A percentile compares a stretch with the other conserved stretches of the same genome.
Evolutionary conservation across 2,888 invertebrate genomes (phyloP).

Genomic region (Pachycephus smyrnensis): DNA sequence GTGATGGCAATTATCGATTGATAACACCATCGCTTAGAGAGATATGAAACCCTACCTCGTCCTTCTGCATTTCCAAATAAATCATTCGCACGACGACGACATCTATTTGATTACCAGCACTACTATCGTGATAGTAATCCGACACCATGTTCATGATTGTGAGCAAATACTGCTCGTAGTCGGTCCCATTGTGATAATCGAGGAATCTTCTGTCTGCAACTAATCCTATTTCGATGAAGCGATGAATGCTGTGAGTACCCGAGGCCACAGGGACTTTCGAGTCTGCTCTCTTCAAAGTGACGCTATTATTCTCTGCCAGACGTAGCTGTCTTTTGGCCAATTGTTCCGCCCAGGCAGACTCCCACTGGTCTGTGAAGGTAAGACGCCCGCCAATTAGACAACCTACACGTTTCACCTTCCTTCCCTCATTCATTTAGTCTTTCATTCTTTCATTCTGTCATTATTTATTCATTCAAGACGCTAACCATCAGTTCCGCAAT

Average conservation of each 20-base stretch:
- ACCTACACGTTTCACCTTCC: neutral
- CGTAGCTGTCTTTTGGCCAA: slow-evolving; percentile 60
- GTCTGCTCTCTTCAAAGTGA: slow-evolving; percentile 16
- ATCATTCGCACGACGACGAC: slow-evolving; percentile 87
- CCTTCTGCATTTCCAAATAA: slow-evolving; percentile 75
- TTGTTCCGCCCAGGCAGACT: slow-evolving; percentile 61
- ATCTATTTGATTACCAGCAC: slow-evolving; percentile 89
- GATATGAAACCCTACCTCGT: slow-evolving; percentile 73
- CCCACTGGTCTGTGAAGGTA: slow-evolving; percentile 50
- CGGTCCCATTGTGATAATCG: slow-evolving; percentile 82
- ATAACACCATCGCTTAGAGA: neutral
- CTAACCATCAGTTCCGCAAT: slow-evolving; percentile 53
- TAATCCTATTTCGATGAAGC: slow-evolving; percentile 85
- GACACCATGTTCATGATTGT: slow-evolving; percentile 94
- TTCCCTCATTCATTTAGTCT: neutral
- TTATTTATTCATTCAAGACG: neutral
- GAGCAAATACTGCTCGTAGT: slow-evolving; percentile 85
- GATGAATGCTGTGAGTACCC: slow-evolving; percentile 79
- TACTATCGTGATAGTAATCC: slow-evolving; percentile 83
- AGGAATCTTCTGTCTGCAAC: slow-evolving; percentile 90
- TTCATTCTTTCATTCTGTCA: neutral
- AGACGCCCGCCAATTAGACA: neutral
- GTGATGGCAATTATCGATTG: neutral
- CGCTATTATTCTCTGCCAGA: slow-evolving; percentile 41
- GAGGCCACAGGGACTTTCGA: slow-evolving; percentile 61